Percentiles rank a stretch among this genome's conserved stretches.
phyloP scores from a whole-genome alignment of 2,888 invertebrate species.

The Himalopsyche japonica region DNA sequence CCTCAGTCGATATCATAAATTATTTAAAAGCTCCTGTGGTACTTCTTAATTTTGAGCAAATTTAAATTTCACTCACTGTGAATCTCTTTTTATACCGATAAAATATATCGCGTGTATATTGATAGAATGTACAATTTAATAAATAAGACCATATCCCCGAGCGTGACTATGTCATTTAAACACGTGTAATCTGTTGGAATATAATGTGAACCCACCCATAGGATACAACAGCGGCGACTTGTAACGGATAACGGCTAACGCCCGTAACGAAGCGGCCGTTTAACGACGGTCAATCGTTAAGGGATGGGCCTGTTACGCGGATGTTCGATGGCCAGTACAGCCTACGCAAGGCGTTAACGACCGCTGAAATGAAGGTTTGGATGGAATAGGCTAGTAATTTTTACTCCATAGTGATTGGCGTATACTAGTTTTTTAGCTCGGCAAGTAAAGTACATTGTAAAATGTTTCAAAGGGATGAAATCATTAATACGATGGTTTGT shows the following conservation, averaged over 20 bases:
- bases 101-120: too few species aligned
- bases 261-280: neutral
- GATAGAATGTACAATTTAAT: too few species aligned
- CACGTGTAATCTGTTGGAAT: neutral
- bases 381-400: conserved; percentile 5
- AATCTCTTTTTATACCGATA: too few species aligned
- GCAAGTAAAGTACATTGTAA: neutral
- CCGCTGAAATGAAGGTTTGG: neutral
- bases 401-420: neutral
- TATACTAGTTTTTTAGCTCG: neutral
- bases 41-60: too few species aligned
- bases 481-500: too few species aligned
- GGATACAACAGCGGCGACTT: neutral
- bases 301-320: neutral
- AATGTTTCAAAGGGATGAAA: too few species aligned
- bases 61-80: too few species aligned
- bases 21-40: too few species aligned
- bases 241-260: neutral
- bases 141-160: neutral
- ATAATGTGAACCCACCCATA: neutral
- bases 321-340: neutral
- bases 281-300: neutral
- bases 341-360: neutral
- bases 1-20: too few species aligned
- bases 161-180: neutral